These are phyloP conservation scores for Ctenochaetus hawaiiensis DNA, from an alignment of 2,797 vertebrate species.

Conservation along the genomic window DNA sequence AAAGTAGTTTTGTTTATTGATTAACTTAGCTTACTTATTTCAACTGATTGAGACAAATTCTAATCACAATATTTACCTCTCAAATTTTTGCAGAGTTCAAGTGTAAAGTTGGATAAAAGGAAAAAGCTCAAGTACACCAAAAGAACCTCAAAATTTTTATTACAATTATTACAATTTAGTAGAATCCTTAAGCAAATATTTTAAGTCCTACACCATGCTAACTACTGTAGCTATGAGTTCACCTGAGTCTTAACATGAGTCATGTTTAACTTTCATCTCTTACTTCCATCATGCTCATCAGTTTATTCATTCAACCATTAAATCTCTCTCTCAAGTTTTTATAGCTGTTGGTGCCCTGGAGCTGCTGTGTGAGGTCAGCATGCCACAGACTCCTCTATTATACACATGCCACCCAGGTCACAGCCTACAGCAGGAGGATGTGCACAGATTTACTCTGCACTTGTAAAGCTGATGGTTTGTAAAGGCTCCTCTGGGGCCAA, in stretches of 20 bases:
- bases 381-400: constrained; percentile 50
- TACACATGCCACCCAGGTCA: constrained; percentile 38
- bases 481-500: constrained; percentile 8
- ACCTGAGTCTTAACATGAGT: neutral
- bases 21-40: too few relatives aligned
- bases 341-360: constrained; percentile 25
- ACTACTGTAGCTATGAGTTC: too few relatives aligned
- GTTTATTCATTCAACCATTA: constrained; percentile 18
- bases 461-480: constrained; percentile 5
- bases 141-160: too few relatives aligned
- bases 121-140: too few relatives aligned
- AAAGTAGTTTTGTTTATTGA: too few relatives aligned
- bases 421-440: constrained; percentile 11
- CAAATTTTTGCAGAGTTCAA: too few relatives aligned
- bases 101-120: too few relatives aligned
- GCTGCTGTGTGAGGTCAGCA: constrained; percentile 52
- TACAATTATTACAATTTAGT: too few relatives aligned
- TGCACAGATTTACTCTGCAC: constrained; percentile 24
- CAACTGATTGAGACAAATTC: too few relatives aligned
- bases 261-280: neutral
- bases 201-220: too few relatives aligned
- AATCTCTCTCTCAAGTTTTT: constrained; percentile 54
- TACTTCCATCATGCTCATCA: constrained; percentile 1
- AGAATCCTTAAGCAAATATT: too few relatives aligned
- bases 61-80: too few relatives aligned